phyloP scores from a whole-genome alignment of 2,888 invertebrate species.

The Hydrotaea cyrtoneurina region DNA sequence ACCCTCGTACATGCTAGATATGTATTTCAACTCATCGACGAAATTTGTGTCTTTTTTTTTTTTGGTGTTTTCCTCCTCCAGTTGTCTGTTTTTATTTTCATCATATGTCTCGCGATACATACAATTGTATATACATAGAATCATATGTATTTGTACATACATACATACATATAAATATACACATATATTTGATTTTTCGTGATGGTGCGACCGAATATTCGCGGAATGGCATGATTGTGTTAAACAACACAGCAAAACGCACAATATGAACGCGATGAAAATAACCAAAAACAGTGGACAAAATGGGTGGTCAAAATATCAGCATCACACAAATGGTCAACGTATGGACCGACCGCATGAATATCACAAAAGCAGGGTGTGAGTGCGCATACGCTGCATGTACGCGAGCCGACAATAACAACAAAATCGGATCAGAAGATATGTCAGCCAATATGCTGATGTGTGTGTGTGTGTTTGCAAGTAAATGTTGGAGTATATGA shows the following conservation, averaged over 20 bases:
- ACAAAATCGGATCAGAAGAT: conserved; percentile 43
- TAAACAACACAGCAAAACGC: not conserved
- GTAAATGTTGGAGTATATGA: not conserved
- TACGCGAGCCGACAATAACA: conserved; percentile 21
- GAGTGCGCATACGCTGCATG: conserved; percentile 63
- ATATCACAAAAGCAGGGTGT: conserved; percentile 53
- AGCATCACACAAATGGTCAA: too few relatives aligned
- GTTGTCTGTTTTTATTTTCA: conserved; percentile 69
- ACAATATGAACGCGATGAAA: not conserved
- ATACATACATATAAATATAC: too few relatives aligned
- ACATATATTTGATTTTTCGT: conserved; percentile 16
- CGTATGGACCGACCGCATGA: not conserved
- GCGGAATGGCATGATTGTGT: not conserved
- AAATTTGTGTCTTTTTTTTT: too few relatives aligned
- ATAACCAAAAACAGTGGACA: not conserved
- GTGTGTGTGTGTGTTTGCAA: conserved; percentile 2
- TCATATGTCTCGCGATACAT: conserved; percentile 61
- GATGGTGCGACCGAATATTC: conserved; percentile 10
- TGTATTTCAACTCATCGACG: not conserved
- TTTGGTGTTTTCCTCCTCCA: not conserved
- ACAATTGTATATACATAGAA: too few relatives aligned
- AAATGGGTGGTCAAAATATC: not conserved
- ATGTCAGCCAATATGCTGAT: not conserved
- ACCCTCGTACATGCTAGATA: not conserved
- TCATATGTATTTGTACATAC: too few relatives aligned